Conservation (phyloP, 2,888 invertebrate species). For the Eumerus sabulonum region DNA sequence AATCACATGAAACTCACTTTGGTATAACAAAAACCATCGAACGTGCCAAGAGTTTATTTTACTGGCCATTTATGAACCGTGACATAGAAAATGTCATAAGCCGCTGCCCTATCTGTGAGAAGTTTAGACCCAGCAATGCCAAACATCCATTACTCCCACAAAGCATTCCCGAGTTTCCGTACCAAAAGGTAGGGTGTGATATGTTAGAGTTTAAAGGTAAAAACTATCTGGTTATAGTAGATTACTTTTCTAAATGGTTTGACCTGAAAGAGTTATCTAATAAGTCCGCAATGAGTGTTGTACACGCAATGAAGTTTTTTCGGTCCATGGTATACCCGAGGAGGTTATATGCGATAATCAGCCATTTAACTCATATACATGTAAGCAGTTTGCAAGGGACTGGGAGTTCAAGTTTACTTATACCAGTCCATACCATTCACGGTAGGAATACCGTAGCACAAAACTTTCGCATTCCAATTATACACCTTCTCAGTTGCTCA, state of each 20-base stretch:
- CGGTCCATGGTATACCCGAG: background rate
- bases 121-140: conserved; percentile 6
- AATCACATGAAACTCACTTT: conserved; percentile 15
- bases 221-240: conserved; percentile 6
- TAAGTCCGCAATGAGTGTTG: background rate
- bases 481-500: conserved; percentile 8
- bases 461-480: conserved; percentile 1
- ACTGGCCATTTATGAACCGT: conserved; percentile 9
- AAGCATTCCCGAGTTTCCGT: conserved; percentile 3
- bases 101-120: background rate
- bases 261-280: conserved; percentile 1
- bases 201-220: conserved; percentile 18
- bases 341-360: background rate
- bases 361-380: background rate
- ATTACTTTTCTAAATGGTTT: conserved; percentile 31
- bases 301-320: conserved; percentile 8
- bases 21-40: conserved; percentile 35
- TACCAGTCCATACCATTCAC: background rate
- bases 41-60: conserved; percentile 15
- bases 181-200: conserved; percentile 9
- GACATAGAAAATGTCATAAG: conserved; percentile 6
- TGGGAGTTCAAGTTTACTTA: background rate
- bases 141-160: background rate
- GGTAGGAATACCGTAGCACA: background rate
- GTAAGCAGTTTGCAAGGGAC: background rate